These are phyloP conservation scores for Opisthograptis luteolata DNA, from an alignment of 2,888 invertebrate species.

Conservation along the genomic window DNA sequence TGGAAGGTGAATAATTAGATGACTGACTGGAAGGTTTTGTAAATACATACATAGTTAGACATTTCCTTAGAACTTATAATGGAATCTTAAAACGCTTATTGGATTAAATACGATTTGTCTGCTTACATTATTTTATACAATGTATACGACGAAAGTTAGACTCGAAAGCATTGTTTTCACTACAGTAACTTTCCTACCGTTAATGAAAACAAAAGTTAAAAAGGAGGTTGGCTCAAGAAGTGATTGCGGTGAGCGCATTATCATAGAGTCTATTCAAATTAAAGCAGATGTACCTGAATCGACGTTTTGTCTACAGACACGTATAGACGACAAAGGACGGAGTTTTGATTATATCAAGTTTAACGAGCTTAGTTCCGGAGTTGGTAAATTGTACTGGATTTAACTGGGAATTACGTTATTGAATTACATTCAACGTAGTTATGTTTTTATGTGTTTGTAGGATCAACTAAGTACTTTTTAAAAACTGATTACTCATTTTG, in stretches of 20 bases:
- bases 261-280: conserved; percentile 17
- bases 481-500: conserved; percentile 4
- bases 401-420: conserved; percentile 27
- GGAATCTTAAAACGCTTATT: too few relatives aligned
- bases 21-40: too few relatives aligned
- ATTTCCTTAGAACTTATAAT: too few relatives aligned
- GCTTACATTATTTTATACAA: too few relatives aligned
- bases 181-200: neutral
- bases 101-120: too few relatives aligned
- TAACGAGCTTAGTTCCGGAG: conserved; percentile 36
- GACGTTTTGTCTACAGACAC: conserved; percentile 32
- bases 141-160: too few relatives aligned
- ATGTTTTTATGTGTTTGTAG: too few relatives aligned
- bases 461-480: too few relatives aligned
- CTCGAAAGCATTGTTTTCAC: too few relatives aligned
- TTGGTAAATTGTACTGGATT: conserved; percentile 24
- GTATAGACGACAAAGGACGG: conserved; percentile 37
- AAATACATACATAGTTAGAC: too few relatives aligned
- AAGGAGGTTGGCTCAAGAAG: neutral
- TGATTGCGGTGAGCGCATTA: conserved; percentile 4
- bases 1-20: too few relatives aligned
- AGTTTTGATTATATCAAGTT: conserved; percentile 36
- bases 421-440: too few relatives aligned
- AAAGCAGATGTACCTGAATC: conserved; percentile 26
- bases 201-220: neutral